Evolutionary conservation across 2,113 vertebrate species (phyloP), one percentile per base, ranked within the genome.

Genomic region (Amphiprion percula): DNA sequence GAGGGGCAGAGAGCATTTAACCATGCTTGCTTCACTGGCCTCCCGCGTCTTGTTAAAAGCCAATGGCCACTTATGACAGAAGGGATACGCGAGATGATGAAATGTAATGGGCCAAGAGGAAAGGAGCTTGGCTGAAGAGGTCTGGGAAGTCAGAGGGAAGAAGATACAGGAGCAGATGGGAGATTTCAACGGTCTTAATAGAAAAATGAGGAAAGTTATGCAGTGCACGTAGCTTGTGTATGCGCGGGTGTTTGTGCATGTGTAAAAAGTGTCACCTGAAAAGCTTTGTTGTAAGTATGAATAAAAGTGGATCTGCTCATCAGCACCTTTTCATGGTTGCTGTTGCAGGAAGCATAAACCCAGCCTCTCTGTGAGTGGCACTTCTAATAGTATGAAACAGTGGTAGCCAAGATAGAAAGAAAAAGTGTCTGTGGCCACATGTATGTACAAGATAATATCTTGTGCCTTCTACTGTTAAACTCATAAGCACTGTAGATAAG

Each of bases 1-100:
- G 76, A 88, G 84, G 87, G 88, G 87, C 83, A 83, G 87, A 92
- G 86, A 93, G 88, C 84, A 73, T 93, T 93, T 91, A 91, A 90
- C 83, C 82, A 87, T 67, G 66, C 84, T 79, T 65, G 83, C 84
- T 82, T 87, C 86, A 80, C 83, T 87, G 90, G 87, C 88, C 93
- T 93, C 91, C 70, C 15, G 83, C 62, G 89, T 90, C 90, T 91
- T 88, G 85, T 94, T 93, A 91, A 89, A 88, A 87, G 91, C 82
- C 78, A 58, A 90, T 91, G 83, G 89, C 79, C 91, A 92, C 90
- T 92, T 90, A 88, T 92, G 92, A 92, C 90, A 90, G 90, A 80
- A 90, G 80, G 73, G 80, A 89, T 74, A 68, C 85, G 58, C 2
- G 67, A 65, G 82, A 88, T 93, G 93, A 94, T 94, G 91, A 89